Evolutionary conservation across 2,113 vertebrate species (phyloP).

Genomic region (Henicopernis longicauda): DNA sequence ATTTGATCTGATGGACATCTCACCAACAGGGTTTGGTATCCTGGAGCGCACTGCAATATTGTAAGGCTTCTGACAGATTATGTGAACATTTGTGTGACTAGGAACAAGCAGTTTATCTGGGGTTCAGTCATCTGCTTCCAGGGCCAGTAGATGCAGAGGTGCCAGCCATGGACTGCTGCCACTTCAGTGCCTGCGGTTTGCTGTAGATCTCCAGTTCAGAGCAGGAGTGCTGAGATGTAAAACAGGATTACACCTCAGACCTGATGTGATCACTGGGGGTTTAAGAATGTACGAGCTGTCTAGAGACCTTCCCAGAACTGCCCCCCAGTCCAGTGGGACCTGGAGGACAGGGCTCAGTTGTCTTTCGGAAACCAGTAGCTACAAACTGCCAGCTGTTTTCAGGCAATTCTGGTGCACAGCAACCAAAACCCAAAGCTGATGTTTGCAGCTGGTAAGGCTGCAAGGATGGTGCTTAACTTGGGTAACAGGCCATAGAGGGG

Average conservation of each 20-base stretch:
- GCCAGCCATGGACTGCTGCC: not conserved
- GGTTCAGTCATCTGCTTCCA: not conserved
- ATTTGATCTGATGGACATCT: not conserved
- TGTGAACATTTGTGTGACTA: not conserved
- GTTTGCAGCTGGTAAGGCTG: not conserved
- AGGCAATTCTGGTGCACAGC: not conserved
- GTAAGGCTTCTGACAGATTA: not conserved
- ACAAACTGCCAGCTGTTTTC: not conserved
- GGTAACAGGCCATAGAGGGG: not conserved
- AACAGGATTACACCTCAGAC: not conserved
- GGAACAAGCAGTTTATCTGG: not conserved
- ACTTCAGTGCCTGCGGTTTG: not conserved
- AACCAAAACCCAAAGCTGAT: not conserved
- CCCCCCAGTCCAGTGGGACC: accelerated
- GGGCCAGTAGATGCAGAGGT: not conserved
- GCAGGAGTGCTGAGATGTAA: not conserved
- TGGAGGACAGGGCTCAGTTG: not conserved
- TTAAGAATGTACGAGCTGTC: not conserved
- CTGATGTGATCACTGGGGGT: accelerated
- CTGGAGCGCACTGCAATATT: not conserved
- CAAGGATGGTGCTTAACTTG: not conserved
- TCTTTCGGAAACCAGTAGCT: not conserved
- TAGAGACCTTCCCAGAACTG: not conserved
- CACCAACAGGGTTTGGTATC: not conserved
- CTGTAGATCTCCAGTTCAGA: not conserved